Base-by-base conservation (phyloP, 2,113 vertebrate species). In the Zosterops japonicus region DNA sequence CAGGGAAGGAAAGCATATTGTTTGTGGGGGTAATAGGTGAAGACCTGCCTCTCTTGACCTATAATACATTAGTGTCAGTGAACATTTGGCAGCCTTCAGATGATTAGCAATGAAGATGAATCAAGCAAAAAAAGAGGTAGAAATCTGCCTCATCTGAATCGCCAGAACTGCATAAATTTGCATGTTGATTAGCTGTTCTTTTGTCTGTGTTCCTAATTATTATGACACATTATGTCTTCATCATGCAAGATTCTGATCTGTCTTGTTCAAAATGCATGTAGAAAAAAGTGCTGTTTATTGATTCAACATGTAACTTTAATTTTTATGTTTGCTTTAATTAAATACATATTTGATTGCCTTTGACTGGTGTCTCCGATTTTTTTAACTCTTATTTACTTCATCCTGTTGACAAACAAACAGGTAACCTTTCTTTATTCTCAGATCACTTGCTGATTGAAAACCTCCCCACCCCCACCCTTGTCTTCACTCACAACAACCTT, bases 211-310 rank as follows among this genome's bases (percentile, higher is more conserved):
- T 98, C 98, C 98, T 99, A 99, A 99, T 99, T 99, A 99, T 99
- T 99, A 99, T 99, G 98, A 99, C 98, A 98, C 98, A 98, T 99
- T 99, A 99, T 99, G 99, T 99, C 99, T 99, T 99, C 98, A 99
- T 99, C 99, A 98, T 98, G 98, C 98, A 99, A 99, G 99, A 99
- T 99, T 99, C 98, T 98, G 98, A 98, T 98, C 98, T 97, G 98
- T 98, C 98, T 98, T 98, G 98, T 98, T 98, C 98, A 98, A 98
- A 98, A 98, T 98, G 98, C 98, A 98, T 98, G 97, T 98, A 97
- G 98, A 98, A 98, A 98, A 98, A 98, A 98, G 98, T 97, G 97
- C 96, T 96, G 98, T 98, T 98, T 98, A 98, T 98, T 98, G 98
- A 98, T 98, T 98, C 98, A 98, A 98, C 98, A 98, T 97, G 98